Evolutionary conservation across 2,888 invertebrate genomes (phyloP), one percentile per base, ranked within the genome.

Genomic region (Chironomus tentans): DNA sequence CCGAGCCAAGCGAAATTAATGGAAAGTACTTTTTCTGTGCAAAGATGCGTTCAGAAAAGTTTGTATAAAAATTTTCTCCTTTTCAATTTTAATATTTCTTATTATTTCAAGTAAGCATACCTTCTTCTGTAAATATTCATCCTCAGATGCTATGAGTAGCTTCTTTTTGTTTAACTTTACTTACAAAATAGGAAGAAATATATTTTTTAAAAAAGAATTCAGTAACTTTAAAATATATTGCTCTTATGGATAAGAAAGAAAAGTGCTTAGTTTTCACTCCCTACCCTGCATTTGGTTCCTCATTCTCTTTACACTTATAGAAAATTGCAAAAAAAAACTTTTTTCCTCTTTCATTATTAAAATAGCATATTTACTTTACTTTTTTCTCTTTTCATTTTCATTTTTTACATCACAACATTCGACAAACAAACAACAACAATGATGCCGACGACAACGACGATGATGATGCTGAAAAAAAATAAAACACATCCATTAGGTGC

Each of bases 401-500:
- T 62, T 38, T 38, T 38, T 38, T 38, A 38, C 38, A 10, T 38
- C 38, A 38, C 3, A 28, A 28, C 28, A 28, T 28, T 28, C 28
- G 28, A 28, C 28, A 28, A 28, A 28, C 4, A 28, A 28, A 2
- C 3, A 38, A 38, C 38, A 28, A 28, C 28, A 28, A 28, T 6
- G 38, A 38, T 38, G 38, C 7, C 38, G 38, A 38, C 38, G 38
- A 38, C 38, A 10, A 38, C 38, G 38, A 38, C 2, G 38, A 38
- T 38, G 38, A 38, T 38, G 38, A 38, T 38, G 38, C 10, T 38
- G 38, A 24, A 24, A 38, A 38, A 38, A 38, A 38, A 38, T 38
- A 38, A 38, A 38, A 38, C 38, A 38, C 38, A 38, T 38, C 38
- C 38, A 38, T 24, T 84, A 92, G 90, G 92, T 95, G 78, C 85